Percentiles rank a stretch among this genome's conserved stretches.
phyloP scores from a whole-genome alignment of 30 jellyfish, hydroid and myxozoan genomes.

The Hydractinia echinata region DNA sequence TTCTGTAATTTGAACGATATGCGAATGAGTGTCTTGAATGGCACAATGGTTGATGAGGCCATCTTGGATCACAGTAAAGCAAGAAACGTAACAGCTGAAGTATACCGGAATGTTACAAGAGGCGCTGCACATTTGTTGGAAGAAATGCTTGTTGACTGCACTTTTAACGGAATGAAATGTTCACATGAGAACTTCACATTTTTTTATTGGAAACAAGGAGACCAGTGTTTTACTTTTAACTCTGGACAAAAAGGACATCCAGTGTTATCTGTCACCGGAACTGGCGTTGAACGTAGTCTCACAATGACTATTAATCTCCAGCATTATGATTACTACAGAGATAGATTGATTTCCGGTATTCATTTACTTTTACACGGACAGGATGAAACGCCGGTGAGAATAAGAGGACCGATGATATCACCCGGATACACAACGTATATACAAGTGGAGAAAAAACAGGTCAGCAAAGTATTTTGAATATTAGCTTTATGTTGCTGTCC shows the following conservation, averaged over 20 bases:
- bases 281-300: slow-evolving; percentile 71
- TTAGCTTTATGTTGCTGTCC: too few species aligned
- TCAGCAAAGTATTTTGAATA: not conserved
- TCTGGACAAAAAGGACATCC: slow-evolving; percentile 76
- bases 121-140: slow-evolving; percentile 64
- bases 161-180: slow-evolving; percentile 57
- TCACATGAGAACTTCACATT: slow-evolving; percentile 57
- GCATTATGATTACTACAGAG: slow-evolving; percentile 71
- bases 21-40: slow-evolving; percentile 64
- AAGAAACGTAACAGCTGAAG: slow-evolving; percentile 61
- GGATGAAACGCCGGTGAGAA: slow-evolving; percentile 86
- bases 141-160: slow-evolving; percentile 79
- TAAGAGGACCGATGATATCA: slow-evolving; percentile 69
- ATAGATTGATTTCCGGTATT: slow-evolving; percentile 61
- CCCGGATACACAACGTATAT: slow-evolving; percentile 82
- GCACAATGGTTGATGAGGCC: slow-evolving; percentile 51
- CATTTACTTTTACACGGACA: slow-evolving; percentile 85
- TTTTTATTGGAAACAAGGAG: slow-evolving; percentile 76
- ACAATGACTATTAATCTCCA: slow-evolving; percentile 61
- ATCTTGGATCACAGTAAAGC: slow-evolving; percentile 43
- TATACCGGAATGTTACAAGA: slow-evolving; percentile 62
- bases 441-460: slow-evolving; percentile 67
- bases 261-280: slow-evolving; percentile 48
- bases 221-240: slow-evolving; percentile 83
- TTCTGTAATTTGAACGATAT: slow-evolving; percentile 83